Evolutionary conservation across 2,888 invertebrate species (phyloP), one percentile per base, ranked within the genome.

Genomic region (Mamestra brassicae): DNA sequence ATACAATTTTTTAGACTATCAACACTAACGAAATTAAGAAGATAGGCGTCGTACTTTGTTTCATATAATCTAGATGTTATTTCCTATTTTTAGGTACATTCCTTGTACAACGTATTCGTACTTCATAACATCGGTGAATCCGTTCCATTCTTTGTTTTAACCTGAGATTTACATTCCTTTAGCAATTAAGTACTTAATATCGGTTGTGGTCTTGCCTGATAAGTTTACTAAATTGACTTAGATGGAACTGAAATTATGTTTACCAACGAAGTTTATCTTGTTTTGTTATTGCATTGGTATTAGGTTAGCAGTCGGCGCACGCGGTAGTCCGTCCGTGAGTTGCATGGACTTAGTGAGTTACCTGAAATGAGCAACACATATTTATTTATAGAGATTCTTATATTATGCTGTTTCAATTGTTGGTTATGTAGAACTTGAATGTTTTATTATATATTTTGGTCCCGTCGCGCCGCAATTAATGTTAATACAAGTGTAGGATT

Each of bases 181-280:
- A 96, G 96, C 92, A 92, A 87, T 91, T 96, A 96, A 96, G 96
- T 96, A 97, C 96, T 96, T 96, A 96, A 95, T 96, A 96, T 96
- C 95, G 96, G 97, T 97, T 97, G 96, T 97, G 97, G 96, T 97
- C 97, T 97, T 97, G 97, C 97, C 96, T 96, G 96, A 96, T 96
- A 97, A 96, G 96, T 96, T 96, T 94, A 95, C 94, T 91, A 94
- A 95, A 95, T 94, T 93, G 92, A 94, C 93, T 94, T 94, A 92
- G 94, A 93, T 94, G 95, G 94, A 95, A 94, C 93, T 95, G 95
- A 95, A 96, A 94, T 95, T 94, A 94, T 92, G 95, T 96, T 95
- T 96, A 96, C 96, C 96, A 96, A 96, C 96, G 96, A 96, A 96
- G 93, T 94, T 89, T 88, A 86, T 92, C 90, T 92, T 94, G 92